Base-by-base conservation (phyloP, 2,113 vertebrate species). In the Mormyrus iriodes region DNA sequence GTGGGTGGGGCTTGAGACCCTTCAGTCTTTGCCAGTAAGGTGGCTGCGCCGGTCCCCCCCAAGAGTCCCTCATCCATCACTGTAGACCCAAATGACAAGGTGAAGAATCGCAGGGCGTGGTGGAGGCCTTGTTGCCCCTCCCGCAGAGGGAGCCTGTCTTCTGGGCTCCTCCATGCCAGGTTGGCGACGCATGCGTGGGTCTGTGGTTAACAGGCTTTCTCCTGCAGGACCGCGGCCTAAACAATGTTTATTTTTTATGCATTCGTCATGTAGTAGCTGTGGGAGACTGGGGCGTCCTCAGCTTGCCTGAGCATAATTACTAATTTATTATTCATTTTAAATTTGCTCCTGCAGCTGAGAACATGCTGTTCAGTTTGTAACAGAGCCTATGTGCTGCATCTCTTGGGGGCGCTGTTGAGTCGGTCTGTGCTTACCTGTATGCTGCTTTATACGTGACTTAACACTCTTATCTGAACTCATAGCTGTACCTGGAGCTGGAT, bases 371-470 rank as follows among this genome's bases (percentile, higher is more conserved):
- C 13, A 8, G 31, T 44, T 27, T 58, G 10, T 58, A 76, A 51
- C 79, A 10, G n/a, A 61, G 46, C 31, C 13, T 84, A 21, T 61
- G 27, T 27, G 1, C 7, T 19, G 48, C 35, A 13, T 46, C 61
- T 42, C 44, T n/a, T 17, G 27, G 69, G 69, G 69, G 69, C 1
- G 15, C 35, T 5, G 61, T 89, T 51, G n/a, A 53, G 10, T 85
- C 55, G 44, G 88, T 82, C 76, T 1, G 42, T 12, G 0, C 83
- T 24, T 49, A 93, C 88, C 88, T 91, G 49, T 51, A 35, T 46
- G 58, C 85, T 88, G 89, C 90, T 88, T 89, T 51, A 10, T 51
- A 91, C 90, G 92, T 93, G 91, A 91, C 93, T 93, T 92, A 92
- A 92, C 90, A 82, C 91, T 92, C 90, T 91, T 89, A 85, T 92